phyloP scores from a whole-genome alignment of 2,888 invertebrate species.

The Hydriomena furcata region DNA sequence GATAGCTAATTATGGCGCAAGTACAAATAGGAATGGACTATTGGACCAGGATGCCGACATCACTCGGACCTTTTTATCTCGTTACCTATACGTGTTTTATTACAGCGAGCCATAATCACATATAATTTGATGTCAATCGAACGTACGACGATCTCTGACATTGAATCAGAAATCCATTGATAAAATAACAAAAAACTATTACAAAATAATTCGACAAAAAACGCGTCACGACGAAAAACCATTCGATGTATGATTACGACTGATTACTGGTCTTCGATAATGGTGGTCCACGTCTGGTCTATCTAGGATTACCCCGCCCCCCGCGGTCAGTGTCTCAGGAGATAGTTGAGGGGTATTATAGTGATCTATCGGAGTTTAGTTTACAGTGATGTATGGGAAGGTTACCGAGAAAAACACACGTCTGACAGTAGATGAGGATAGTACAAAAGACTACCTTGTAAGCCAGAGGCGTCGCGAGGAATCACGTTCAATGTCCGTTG shows the following conservation, averaged over 20 bases:
- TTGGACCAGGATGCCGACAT: conserved; percentile 49
- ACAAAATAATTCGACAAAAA: conserved; percentile 67
- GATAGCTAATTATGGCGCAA: conserved; percentile 18
- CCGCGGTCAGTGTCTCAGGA: conserved; percentile 18
- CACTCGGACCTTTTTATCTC: conserved; percentile 39
- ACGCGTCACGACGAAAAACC: conserved; percentile 68
- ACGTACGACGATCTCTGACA: conserved; percentile 73
- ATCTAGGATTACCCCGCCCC: conserved; percentile 46
- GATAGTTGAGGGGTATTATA: conserved; percentile 37
- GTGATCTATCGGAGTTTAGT: conserved; percentile 41
- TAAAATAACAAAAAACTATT: conserved; percentile 49
- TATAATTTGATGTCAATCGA: conserved; percentile 75
- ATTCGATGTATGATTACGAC: conserved; percentile 70
- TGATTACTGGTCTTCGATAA: conserved; percentile 78
- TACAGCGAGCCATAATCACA: conserved; percentile 53
- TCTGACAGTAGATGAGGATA: conserved; percentile 68
- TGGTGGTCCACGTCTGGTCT: conserved; percentile 51
- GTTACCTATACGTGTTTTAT: conserved; percentile 48
- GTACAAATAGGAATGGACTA: conserved; percentile 36
- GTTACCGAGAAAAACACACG: conserved; percentile 66
- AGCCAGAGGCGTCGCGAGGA: conserved; percentile 71
- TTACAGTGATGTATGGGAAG: conserved; percentile 52
- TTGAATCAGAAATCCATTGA: conserved; percentile 65
- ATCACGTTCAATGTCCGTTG: conserved; percentile 67
- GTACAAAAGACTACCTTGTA: conserved; percentile 79